Evolutionary conservation across 1,140 invertebrate genomes (phyloP).

Genomic region (Amphibalanus amphitrite): DNA sequence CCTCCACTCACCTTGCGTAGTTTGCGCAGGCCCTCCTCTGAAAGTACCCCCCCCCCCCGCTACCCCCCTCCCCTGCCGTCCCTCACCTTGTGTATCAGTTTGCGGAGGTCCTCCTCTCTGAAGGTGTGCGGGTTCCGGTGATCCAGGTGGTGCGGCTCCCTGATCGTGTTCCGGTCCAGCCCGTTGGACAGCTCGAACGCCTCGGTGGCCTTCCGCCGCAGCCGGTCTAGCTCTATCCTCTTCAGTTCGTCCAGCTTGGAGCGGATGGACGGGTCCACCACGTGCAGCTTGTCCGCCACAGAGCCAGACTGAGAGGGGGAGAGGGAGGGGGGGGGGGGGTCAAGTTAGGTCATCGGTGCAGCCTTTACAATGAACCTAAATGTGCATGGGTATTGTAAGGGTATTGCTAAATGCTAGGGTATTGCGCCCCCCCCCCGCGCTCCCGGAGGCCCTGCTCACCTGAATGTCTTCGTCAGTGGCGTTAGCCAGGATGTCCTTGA

Average conservation of each 20-base stretch:
- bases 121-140: conserved; percentile 80
- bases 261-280: conserved; percentile 69
- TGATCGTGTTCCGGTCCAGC: conserved; percentile 38
- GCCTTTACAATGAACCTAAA: too few relatives aligned
- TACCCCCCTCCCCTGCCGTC: too few relatives aligned
- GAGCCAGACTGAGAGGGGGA: conserved; percentile 49
- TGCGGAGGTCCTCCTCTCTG: conserved; percentile 84
- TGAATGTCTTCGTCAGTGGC: neutral
- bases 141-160: conserved; percentile 61
- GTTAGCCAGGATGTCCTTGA: neutral
- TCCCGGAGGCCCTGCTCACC: too few relatives aligned
- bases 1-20: too few relatives aligned
- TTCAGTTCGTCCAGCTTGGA: conserved; percentile 85
- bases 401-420: too few relatives aligned
- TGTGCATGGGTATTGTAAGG: too few relatives aligned
- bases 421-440: too few relatives aligned
- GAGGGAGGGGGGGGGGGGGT: conserved; percentile 11
- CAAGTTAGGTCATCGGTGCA: too few relatives aligned
- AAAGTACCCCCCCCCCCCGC: too few relatives aligned
- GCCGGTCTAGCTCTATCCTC: conserved; percentile 58
- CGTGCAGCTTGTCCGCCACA: conserved; percentile 77
- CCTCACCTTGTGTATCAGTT: conserved; percentile 62
- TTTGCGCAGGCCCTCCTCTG: too few relatives aligned
- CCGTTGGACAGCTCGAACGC: conserved; percentile 37
- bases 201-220: conserved; percentile 35